Evolutionary conservation across 2,797 vertebrate genomes (phyloP).

Genomic region (Hipposideros larvatus): DNA sequence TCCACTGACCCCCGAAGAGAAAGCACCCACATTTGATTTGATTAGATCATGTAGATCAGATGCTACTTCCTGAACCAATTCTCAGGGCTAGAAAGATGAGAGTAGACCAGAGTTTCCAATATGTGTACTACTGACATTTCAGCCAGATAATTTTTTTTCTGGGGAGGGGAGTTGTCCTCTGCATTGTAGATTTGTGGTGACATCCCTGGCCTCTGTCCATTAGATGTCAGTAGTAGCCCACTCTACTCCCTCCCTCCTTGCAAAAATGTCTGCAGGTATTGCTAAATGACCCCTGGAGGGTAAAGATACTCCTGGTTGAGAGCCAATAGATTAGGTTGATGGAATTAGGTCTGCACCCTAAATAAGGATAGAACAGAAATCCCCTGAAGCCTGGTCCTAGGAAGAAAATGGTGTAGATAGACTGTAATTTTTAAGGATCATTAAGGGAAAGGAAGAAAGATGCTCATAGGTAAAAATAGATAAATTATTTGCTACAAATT

Average conservation of each 20-base stretch:
- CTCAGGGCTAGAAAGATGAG: not conserved
- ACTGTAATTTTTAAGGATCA: not conserved
- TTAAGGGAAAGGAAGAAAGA: not conserved
- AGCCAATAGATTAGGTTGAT: not conserved
- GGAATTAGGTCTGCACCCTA: not conserved
- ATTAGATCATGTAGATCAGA: not conserved
- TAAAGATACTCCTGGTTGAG: not conserved
- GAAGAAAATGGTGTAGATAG: not conserved
- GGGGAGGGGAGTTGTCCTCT: not conserved
- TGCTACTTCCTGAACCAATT: not conserved
- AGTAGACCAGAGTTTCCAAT: not conserved
- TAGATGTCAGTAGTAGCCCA: not conserved
- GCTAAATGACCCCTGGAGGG: not conserved
- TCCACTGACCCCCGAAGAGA: not conserved
- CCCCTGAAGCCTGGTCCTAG: not conserved
- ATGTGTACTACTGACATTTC: not conserved
- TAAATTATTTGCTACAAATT: not conserved
- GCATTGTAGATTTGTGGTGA: not conserved
- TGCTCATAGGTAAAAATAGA: not conserved
- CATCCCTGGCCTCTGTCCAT: not conserved
- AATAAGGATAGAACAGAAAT: not conserved
- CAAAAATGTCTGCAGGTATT: not conserved
- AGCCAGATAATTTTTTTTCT: not conserved
- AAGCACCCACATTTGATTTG: not conserved
- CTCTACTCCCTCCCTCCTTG: rapidly evolving